Base-by-base conservation (phyloP, 2,888 invertebrate species). In the Cataglyphis albicans region DNA sequence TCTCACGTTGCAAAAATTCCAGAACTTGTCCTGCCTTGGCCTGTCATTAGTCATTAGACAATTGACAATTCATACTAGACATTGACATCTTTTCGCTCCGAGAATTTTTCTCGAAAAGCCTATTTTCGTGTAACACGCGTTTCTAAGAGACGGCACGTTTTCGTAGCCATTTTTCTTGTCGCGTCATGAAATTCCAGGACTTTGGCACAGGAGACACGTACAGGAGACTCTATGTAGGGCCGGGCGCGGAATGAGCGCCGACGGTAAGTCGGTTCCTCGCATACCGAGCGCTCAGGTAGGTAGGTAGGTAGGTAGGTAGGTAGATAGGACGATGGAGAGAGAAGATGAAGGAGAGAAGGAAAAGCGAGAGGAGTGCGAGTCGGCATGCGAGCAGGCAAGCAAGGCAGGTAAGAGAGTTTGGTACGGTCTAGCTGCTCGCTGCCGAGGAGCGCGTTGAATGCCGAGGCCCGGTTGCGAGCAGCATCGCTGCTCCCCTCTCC, bases 401-500 rank as follows among this genome's bases (percentile, higher is more conserved):
- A 82, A 48, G 61, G 78, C 68, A 72, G 80, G 82, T 70, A 76
- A 74, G 83, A 83, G 88, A 86, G 88, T 90, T 90, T 90, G 91
- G 92, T 93, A 93, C 89, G 91, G 91, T 91, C 89, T 88, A 88
- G 89, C 87, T 88, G 91, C 90, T 90, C 90, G 91, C 88, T 90
- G 91, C 89, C 90, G 91, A 89, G 89, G 85, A 90, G 88, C 81
- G 84, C 75, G 87, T 82, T 91, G 92, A 92, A 91, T 92, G 91
- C 89, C 88, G 90, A 85, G 88, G 85, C 83, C 85, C 74, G 38
- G 48, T 52, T 52, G 48, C 48, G 48, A 29, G 21, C 67, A n/a
- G 74, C 35, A 41, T 84, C 82, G 89, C 84, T 76, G 89, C 89
- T 91, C 94, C 93, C 93, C 93, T 91, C 93, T 93, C 92, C 92